A percentile compares a stretch with the other conserved stretches of the same genome.
phyloP scores from a whole-genome alignment of 2,888 invertebrate genomes.

The Girardia tigrina region DNA sequence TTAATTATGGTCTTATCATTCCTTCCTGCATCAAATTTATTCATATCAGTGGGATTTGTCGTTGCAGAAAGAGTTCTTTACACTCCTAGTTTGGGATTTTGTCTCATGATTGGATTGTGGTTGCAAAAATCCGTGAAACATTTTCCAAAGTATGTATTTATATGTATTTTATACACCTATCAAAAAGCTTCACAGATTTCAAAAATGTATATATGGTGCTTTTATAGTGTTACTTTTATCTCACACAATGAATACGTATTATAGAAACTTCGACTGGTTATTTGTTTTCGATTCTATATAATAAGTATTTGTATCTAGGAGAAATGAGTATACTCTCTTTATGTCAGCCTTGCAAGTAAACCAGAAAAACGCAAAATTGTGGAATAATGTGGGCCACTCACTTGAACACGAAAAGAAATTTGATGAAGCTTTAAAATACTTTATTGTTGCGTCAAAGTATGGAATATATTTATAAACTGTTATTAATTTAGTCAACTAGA shows the following conservation, averaged over 20 bases:
- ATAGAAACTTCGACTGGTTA: conserved; percentile 32
- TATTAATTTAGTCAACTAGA: conserved; percentile 44
- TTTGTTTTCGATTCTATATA: neutral
- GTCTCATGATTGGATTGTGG: conserved; percentile 61
- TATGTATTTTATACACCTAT: neutral
- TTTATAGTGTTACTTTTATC: conserved; percentile 24
- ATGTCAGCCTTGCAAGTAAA: conserved; percentile 72
- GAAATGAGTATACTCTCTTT: conserved; percentile 78
- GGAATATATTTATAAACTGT: conserved; percentile 30
- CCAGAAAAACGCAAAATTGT: conserved; percentile 78
- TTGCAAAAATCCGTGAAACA: conserved; percentile 23
- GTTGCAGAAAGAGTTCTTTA: conserved; percentile 85
- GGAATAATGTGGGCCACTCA: conserved; percentile 91
- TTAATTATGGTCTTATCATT: conserved; percentile 77
- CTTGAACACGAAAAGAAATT: conserved; percentile 63
- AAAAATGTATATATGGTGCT: conserved; percentile 19
- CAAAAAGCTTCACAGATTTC: neutral
- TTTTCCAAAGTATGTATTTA: conserved; percentile 18
- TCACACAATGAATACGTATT: conserved; percentile 25
- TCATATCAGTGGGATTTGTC: conserved; percentile 93
- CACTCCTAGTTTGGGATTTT: conserved; percentile 93
- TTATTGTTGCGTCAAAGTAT: conserved; percentile 69
- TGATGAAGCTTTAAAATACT: conserved; percentile 71
- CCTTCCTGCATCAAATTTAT: conserved; percentile 83
- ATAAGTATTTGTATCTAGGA: conserved; percentile 53